Percentiles rank a stretch among this genome's conserved stretches.
phyloP scores from a whole-genome alignment of 2,113 vertebrate genomes.

The Glaucomys volans region DNA sequence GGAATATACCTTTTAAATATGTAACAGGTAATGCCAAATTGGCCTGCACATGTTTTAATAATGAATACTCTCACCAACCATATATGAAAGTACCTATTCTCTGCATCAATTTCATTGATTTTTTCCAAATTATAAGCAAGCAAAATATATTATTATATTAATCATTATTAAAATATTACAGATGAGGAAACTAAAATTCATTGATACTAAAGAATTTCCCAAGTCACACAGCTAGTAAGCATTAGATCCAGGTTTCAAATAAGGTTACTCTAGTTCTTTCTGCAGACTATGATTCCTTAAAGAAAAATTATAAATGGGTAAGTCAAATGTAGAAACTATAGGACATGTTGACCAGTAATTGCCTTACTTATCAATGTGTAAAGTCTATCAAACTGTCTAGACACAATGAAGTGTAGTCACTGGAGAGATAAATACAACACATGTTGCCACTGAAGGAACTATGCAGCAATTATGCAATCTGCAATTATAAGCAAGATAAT shows the following conservation, averaged over 20 bases:
- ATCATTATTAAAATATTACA: not conserved
- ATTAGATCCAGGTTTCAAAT: not conserved
- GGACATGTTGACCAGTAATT: not conserved
- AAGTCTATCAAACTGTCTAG: not conserved
- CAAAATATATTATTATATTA: not conserved
- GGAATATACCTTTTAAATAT: not conserved
- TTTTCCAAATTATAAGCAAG: not conserved
- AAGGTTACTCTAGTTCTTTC: not conserved
- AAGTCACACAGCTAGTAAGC: not conserved
- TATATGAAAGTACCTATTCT: not conserved
- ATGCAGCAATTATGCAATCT: constrained; percentile 5
- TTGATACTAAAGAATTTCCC: not conserved
- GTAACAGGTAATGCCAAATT: not conserved
- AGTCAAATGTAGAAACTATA: not conserved
- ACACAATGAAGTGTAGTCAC: not conserved
- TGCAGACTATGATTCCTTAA: not conserved
- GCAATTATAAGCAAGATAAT: constrained; percentile 47
- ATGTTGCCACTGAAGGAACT: not conserved
- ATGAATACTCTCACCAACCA: not conserved
- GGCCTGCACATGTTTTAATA: not conserved
- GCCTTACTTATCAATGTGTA: not conserved
- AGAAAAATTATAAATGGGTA: not conserved
- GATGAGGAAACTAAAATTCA: constrained; percentile 26
- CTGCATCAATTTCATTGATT: not conserved
- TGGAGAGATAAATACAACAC: not conserved